Evolutionary conservation across 2,113 vertebrate genomes (phyloP).

Genomic region (Puma concolor): DNA sequence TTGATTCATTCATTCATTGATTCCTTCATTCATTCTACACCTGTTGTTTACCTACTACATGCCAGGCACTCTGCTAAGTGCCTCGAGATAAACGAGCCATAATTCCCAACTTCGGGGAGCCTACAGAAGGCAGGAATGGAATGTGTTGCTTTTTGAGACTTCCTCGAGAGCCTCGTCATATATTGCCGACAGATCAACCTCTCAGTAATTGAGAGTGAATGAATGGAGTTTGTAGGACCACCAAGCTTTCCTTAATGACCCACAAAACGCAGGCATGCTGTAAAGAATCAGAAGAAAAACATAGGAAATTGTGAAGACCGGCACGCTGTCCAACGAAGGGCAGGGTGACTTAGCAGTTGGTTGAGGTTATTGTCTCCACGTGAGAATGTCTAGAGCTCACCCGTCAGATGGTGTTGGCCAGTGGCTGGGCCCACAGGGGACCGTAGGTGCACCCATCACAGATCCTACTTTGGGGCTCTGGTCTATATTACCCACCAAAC

Average conservation of each 20-base stretch:
- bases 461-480: neutral
- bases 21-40: neutral
- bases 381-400: neutral
- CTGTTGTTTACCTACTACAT: rapidly evolving
- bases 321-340: neutral
- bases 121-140: neutral
- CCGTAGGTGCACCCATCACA: rapidly evolving
- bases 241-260: neutral
- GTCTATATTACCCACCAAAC: neutral
- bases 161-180: neutral
- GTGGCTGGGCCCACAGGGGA: neutral
- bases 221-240: neutral
- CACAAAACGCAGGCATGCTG: neutral
- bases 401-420: neutral
- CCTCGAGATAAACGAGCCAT: neutral
- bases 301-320: neutral
- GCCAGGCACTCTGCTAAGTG: neutral
- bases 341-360: neutral
- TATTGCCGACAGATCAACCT: neutral
- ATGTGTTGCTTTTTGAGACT: neutral
- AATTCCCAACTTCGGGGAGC: neutral
- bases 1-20: no score
- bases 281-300: neutral
- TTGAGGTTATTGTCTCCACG: neutral
- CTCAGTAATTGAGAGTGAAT: neutral